Evolutionary conservation across 1,140 invertebrate genomes (phyloP), one percentile per base, ranked within the genome.

Genomic region (Oryctes rhinoceros): DNA sequence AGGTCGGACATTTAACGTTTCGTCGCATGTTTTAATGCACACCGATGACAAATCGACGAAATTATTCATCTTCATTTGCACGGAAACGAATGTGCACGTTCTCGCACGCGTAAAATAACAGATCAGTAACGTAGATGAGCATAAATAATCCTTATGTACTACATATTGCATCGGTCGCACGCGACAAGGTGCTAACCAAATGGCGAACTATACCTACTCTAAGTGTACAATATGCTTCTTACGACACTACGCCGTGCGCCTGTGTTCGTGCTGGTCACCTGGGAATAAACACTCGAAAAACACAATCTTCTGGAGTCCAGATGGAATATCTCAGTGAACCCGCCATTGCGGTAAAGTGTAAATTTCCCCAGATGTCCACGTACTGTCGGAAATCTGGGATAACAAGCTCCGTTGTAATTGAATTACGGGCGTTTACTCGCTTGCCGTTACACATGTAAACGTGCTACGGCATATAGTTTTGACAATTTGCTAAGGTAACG

Each of bases 61-160:
- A 71, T 71, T 71, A 71, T 71, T 71, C 65, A 37, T 71, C 65
- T 71, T 71, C 65, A 71, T 71, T 71, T 71, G 65, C 65, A 24
- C 20, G 20, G 65, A 71, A 71, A 71, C 24, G 65, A 35, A 71
- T 24, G 65, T 37, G 20, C 35, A 37, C 65, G 20, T 37, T 37
- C 35, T 30, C 65, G 7, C 24, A 35, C 35, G 65, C 65, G 35
- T 71, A 71, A 71, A 71, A 71, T 71, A 71, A 71, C 65, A 71
- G 20, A 71, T 71, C 37, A 71, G 35, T 37, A 37, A 71, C 24
- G 5, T 13, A 30, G 24, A 37, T 24, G 24, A 10, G 24, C 24
- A 71, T 71, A 71, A 71, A 71, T 71, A 71, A 71, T 71, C 20
- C 65, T 71, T 62, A 15, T 13, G 20, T 30, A 30, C 24, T 30